These are phyloP conservation scores for Caenorhabditis remanei DNA, from an alignment of 1,140 invertebrate genomes.

Conservation along the genomic window DNA sequence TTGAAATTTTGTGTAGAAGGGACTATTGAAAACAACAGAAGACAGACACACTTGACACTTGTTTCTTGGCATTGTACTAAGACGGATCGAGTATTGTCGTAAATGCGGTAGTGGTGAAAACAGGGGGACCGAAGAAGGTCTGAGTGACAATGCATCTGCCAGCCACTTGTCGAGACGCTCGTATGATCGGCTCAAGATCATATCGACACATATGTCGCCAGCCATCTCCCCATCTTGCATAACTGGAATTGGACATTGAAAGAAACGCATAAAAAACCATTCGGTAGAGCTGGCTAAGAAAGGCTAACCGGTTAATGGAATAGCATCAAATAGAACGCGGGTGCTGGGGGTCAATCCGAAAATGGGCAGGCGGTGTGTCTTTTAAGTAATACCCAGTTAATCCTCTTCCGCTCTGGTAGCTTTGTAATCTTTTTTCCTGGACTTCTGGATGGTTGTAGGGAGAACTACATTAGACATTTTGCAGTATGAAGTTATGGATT, in stretches of 20 bases:
- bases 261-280: constrained; percentile 31
- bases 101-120: constrained; percentile 6
- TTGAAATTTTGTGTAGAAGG: constrained; percentile 22
- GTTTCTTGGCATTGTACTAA: constrained; percentile 45
- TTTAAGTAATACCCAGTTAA: constrained; percentile 14
- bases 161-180: constrained; percentile 35
- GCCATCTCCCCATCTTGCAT: constrained; percentile 9
- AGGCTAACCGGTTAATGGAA: constrained; percentile 39
- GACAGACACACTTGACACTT: constrained; percentile 37
- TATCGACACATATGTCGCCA: constrained; percentile 55
- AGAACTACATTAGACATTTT: no score
- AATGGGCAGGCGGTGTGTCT: constrained; percentile 28
- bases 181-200: constrained; percentile 51
- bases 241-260: constrained; percentile 26
- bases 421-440: not conserved
- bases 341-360: constrained; percentile 34
- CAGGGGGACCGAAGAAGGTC: not conserved
- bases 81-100: constrained; percentile 25
- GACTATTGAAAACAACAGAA: not conserved
- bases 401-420: constrained; percentile 38
- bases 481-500: not conserved
- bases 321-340: not conserved
- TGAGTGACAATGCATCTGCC: constrained; percentile 54
- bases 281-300: not conserved
- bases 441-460: no score